Percentiles rank a stretch among this genome's conserved stretches.
phyloP scores from a whole-genome alignment of 1,140 invertebrate genomes.

The Drosophila nikananu region DNA sequence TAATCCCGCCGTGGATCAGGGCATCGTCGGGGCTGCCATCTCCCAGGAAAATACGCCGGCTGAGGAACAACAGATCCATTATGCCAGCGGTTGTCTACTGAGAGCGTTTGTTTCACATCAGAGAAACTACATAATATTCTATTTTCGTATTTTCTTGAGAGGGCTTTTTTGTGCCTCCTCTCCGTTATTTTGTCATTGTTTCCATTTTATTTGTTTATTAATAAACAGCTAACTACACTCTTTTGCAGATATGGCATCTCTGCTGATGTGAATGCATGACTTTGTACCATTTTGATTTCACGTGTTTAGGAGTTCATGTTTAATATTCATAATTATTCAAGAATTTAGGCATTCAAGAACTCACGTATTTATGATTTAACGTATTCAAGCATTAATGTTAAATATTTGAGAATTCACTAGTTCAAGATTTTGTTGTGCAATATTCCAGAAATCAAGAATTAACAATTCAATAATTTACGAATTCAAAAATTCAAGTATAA shows the following conservation, averaged over 20 bases:
- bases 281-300: not conserved
- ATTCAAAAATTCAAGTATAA: too few species aligned
- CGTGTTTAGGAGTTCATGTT: not conserved
- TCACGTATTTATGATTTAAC: not conserved
- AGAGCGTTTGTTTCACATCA: not conserved
- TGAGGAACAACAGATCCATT: constrained; percentile 83
- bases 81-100: constrained; percentile 28
- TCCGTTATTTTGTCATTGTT: not conserved
- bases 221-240: not conserved
- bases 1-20: constrained; percentile 75
- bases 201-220: not conserved
- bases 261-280: not conserved
- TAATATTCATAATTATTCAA: not conserved
- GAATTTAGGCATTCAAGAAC: not conserved
- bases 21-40: constrained; percentile 44
- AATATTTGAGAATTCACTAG: not conserved
- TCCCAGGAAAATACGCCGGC: constrained; percentile 79
- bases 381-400: not conserved
- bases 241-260: not conserved
- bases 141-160: constrained; percentile 38
- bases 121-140: constrained; percentile 15
- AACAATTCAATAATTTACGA: too few species aligned
- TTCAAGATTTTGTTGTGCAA: not conserved
- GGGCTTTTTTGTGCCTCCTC: not conserved
- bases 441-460: too few species aligned